These are phyloP conservation scores for Hirudo medicinalis DNA, from an alignment of 1,140 invertebrate species.

Conservation along the genomic window DNA sequence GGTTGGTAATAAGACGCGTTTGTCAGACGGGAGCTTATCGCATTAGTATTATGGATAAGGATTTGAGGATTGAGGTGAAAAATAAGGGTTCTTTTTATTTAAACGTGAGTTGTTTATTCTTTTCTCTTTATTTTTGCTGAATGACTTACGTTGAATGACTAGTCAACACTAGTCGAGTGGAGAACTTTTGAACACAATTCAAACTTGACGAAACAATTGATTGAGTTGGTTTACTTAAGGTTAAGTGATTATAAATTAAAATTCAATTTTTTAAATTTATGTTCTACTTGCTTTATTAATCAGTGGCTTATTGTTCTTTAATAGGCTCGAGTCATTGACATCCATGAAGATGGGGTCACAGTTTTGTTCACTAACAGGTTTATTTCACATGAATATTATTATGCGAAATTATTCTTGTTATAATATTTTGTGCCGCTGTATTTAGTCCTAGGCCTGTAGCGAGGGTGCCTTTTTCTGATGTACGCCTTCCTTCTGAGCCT, in stretches of 20 bases:
- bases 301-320: not conserved
- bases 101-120: constrained; percentile 1
- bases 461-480: constrained; percentile 12
- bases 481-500: constrained; percentile 4
- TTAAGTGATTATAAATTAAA: too few species aligned
- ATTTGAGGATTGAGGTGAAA: constrained; percentile 6
- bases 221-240: too few species aligned
- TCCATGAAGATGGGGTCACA: not conserved
- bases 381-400: not conserved
- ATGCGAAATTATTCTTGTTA: not conserved
- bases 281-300: not conserved
- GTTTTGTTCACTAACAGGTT: not conserved
- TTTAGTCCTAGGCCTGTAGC: constrained; percentile 10
- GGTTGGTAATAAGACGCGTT: too few species aligned
- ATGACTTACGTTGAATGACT: not conserved
- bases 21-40: too few species aligned
- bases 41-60: not conserved
- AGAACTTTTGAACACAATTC: not conserved
- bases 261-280: not conserved
- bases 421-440: not conserved
- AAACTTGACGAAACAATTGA: too few species aligned
- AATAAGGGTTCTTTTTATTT: not conserved
- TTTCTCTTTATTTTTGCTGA: not conserved
- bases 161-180: not conserved
- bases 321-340: not conserved